Percentiles rank a stretch among this genome's conserved stretches.
Conservation (phyloP, 2,113 vertebrate species). For the Sander vitreus region DNA sequence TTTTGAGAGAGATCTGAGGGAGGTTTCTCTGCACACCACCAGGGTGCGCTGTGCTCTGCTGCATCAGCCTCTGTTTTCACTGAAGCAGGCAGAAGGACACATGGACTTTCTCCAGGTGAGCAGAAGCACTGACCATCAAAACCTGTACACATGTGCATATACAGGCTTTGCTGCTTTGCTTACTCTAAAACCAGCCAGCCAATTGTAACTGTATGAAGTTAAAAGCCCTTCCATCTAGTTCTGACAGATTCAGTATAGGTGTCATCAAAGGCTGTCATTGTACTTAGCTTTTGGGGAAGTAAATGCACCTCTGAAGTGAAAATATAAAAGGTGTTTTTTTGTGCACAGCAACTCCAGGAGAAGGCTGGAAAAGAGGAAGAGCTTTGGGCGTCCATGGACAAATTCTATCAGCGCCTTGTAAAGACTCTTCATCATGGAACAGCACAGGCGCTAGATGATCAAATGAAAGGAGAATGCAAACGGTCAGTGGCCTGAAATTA, state of each 20-base stretch:
- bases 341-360: constrained; percentile 85
- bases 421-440: constrained; percentile 77
- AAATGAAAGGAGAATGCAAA: constrained; percentile 71
- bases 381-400: constrained; percentile 80
- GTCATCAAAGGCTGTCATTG: not conserved
- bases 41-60: constrained; percentile 81
- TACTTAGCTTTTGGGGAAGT: not conserved
- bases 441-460: constrained; percentile 79
- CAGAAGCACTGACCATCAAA: not conserved
- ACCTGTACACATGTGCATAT: not conserved
- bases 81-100: constrained; percentile 80
- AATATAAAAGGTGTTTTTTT: constrained; percentile 15
- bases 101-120: constrained; percentile 89
- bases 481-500: constrained; percentile 77
- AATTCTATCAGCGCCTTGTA: constrained; percentile 78
- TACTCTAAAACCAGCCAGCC: not conserved
- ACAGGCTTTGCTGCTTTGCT: not conserved
- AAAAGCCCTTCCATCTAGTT: constrained; percentile 28
- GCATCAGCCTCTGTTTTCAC: constrained; percentile 79
- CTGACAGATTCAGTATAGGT: constrained; percentile 34
- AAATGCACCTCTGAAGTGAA: constrained; percentile 11
- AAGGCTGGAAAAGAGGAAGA: constrained; percentile 79
- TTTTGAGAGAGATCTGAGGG: constrained; percentile 79
- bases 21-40: constrained; percentile 76
- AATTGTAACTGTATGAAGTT: not conserved